Conservation (phyloP, 1,140 invertebrate species). For the Zaprionus camerounensis region DNA sequence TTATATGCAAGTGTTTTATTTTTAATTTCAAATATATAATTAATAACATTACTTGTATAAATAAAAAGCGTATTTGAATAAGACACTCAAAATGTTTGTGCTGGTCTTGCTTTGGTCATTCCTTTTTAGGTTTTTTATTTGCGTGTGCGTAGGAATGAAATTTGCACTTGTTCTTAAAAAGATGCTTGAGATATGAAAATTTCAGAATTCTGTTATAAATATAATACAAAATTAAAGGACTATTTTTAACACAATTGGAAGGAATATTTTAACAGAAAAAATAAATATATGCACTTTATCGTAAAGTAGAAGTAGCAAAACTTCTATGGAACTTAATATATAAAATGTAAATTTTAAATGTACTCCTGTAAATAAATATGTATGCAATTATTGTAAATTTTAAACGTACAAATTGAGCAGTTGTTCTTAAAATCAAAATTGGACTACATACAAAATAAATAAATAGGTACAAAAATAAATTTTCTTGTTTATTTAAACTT, state of each 20-base stretch:
- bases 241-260: background rate
- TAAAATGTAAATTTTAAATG: background rate
- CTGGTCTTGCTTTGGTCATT: background rate
- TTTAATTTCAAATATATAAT: background rate
- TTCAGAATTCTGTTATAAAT: background rate
- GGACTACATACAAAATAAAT: background rate
- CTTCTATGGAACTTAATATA: background rate
- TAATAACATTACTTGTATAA: background rate
- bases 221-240: background rate
- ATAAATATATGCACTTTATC: background rate
- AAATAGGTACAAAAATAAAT: slow-evolving; percentile 1
- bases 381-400: background rate
- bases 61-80: background rate
- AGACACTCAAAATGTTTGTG: background rate
- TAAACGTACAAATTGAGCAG: background rate
- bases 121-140: background rate
- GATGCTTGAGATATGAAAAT: background rate
- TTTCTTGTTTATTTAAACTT: background rate
- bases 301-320: background rate
- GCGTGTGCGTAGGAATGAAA: background rate
- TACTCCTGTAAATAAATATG: slow-evolving; percentile 4
- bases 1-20: background rate
- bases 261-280: background rate
- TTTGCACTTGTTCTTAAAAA: background rate
- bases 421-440: slow-evolving; percentile 1